These are phyloP conservation scores for Oedothorax gibbosus DNA, from an alignment of 1,140 invertebrate species.

Conservation along the genomic window DNA sequence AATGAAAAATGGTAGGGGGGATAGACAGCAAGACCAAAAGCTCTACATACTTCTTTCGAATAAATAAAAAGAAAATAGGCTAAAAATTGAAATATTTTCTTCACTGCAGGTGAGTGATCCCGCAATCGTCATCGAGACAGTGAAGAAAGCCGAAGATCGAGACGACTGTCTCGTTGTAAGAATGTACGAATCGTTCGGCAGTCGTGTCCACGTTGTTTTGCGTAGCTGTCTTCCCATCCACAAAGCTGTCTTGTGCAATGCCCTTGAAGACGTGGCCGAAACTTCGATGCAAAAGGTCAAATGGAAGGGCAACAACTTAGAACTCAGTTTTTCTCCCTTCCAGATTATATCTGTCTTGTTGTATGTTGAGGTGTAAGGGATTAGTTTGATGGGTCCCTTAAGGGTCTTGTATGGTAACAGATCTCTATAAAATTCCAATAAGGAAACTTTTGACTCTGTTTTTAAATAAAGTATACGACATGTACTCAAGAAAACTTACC, in stretches of 20 bases:
- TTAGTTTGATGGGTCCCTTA: background rate
- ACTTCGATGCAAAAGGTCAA: conserved; percentile 39
- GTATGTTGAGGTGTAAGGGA: conserved; percentile 58
- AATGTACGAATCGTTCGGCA: conserved; percentile 61
- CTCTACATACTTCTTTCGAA: no score
- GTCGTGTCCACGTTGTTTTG: conserved; percentile 53
- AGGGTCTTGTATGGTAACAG: no score
- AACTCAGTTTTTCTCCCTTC: conserved; percentile 57
- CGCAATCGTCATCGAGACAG: conserved; percentile 60
- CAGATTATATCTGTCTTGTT: conserved; percentile 61
- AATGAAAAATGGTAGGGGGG: no score
- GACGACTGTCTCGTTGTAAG: conserved; percentile 57
- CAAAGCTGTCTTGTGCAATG: conserved; percentile 61
- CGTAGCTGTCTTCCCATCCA: conserved; percentile 54
- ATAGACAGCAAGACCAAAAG: no score
- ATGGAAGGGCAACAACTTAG: conserved; percentile 57
- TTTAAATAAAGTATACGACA: no score
- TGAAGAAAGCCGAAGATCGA: conserved; percentile 62
- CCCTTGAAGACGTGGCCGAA: conserved; percentile 53
- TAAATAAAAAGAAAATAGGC: no score
- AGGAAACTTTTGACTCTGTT: no score
- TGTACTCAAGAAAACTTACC: no score
- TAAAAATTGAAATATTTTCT: no score
- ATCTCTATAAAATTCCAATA: no score
- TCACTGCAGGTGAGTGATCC: conserved; percentile 52